phyloP scores from a whole-genome alignment of 1,140 invertebrate genomes.

The Brachionus sp. region DNA sequence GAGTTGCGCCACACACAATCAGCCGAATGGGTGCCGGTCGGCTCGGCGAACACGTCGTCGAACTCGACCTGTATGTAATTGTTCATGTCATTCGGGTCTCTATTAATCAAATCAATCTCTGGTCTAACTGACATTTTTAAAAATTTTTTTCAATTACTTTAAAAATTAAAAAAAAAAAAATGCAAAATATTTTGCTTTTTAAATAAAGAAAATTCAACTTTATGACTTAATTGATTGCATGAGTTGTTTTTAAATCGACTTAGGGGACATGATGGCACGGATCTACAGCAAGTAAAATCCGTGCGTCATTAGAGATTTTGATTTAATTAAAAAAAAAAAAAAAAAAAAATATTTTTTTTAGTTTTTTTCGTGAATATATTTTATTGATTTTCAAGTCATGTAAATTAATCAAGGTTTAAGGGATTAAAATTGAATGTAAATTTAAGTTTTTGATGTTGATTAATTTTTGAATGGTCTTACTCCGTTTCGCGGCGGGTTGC shows the following conservation, averaged over 20 bases:
- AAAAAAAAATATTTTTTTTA: background rate
- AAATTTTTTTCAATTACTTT: background rate
- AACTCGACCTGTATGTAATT: constrained; percentile 33
- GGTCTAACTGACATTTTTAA: background rate
- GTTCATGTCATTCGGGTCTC: constrained; percentile 43
- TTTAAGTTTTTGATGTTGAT: background rate
- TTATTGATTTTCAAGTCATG: constrained; percentile 33
- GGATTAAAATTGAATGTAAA: background rate
- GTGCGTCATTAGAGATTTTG: background rate
- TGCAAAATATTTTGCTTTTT: background rate
- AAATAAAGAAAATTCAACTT: background rate
- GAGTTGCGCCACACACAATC: constrained; percentile 33
- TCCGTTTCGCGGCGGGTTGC: background rate
- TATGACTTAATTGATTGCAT: constrained; percentile 15
- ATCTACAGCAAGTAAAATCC: background rate
- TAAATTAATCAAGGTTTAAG: background rate
- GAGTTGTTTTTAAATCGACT: background rate
- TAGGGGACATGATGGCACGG: background rate
- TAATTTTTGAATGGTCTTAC: constrained; percentile 29
- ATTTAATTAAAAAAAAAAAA: constrained; percentile 5
- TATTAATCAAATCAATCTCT: background rate
- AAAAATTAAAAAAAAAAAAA: background rate
- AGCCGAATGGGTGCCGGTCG: background rate
- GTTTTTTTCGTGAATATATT: background rate
- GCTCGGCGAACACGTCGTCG: constrained; percentile 39